Conservation (phyloP, 2,113 vertebrate genomes). For the Austrofundulus limnaeus region DNA sequence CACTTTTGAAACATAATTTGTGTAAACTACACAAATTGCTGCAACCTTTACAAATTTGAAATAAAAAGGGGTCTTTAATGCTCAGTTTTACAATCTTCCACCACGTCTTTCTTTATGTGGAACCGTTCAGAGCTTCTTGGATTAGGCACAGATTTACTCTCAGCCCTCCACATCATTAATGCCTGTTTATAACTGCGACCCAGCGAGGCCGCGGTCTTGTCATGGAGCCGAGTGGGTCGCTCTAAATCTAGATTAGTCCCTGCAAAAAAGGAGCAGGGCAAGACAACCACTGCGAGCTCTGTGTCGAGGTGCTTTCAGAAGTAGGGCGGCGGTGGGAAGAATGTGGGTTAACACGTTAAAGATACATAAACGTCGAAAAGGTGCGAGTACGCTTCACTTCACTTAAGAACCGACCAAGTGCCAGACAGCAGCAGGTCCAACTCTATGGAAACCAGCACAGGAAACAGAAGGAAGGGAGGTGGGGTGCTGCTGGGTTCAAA, state of each 20-base stretch:
- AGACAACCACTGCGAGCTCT: not conserved
- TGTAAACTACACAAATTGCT: no score
- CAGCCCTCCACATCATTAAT: not conserved
- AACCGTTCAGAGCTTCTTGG: not conserved
- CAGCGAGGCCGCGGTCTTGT: conserved; percentile 7
- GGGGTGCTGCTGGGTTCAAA: no score
- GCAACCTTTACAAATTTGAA: no score
- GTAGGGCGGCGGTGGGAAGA: no score
- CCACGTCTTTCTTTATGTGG: not conserved
- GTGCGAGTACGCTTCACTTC: conserved; percentile 7
- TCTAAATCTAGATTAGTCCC: conserved; percentile 61
- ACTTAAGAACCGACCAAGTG: conserved; percentile 10
- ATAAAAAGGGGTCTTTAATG: no score
- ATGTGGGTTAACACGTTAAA: conserved; percentile 36
- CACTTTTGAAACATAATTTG: not conserved
- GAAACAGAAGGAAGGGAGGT: not conserved
- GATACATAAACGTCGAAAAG: conserved; percentile 21
- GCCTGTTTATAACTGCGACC: conserved; percentile 26
- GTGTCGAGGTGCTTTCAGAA: no score
- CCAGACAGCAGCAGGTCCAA: conserved; percentile 23
- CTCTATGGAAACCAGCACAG: conserved; percentile 36
- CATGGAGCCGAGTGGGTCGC: conserved; percentile 32
- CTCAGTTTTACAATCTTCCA: not conserved
- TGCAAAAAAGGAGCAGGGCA: conserved; percentile 36
- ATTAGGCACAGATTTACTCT: not conserved